phyloP scores from a whole-genome alignment of 2,113 vertebrate genomes.

The Nipponia nippon region DNA sequence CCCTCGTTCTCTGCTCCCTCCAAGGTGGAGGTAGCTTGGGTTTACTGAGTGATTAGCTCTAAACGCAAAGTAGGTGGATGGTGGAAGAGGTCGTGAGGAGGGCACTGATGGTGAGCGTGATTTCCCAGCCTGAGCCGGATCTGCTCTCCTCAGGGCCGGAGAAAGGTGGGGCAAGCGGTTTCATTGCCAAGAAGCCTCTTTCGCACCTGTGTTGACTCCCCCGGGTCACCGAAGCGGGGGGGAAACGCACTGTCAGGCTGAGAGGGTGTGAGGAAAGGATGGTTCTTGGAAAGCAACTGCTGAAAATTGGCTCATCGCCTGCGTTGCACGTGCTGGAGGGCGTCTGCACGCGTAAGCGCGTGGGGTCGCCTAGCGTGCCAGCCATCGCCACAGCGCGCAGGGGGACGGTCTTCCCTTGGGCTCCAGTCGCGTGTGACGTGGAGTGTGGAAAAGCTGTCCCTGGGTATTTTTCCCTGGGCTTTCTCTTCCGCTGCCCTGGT shows the following conservation, averaged over 20 bases:
- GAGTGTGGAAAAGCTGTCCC: background rate
- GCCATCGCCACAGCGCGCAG: background rate
- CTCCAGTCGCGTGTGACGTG: no score
- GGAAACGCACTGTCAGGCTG: accelerated
- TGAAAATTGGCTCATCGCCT: background rate
- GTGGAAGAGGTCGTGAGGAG: background rate
- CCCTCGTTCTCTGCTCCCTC: background rate
- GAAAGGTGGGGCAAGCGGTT: background rate
- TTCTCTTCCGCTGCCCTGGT: background rate
- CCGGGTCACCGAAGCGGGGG: background rate
- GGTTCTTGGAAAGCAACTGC: background rate
- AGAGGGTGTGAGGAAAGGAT: background rate
- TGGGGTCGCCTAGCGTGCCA: background rate
- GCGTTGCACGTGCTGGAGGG: background rate
- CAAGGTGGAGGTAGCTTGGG: background rate
- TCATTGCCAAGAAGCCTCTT: background rate
- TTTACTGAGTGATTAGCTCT: background rate
- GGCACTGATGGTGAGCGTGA: background rate
- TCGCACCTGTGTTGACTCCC: background rate
- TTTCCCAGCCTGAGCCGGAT: background rate
- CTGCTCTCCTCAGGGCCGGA: background rate
- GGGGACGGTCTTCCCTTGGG: background rate
- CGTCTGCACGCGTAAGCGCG: background rate
- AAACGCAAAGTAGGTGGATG: background rate
- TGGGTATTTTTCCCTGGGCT: background rate